Evolutionary conservation across 2,797 vertebrate genomes (phyloP).

Genomic region (Myoxocephalus aenaeus): DNA sequence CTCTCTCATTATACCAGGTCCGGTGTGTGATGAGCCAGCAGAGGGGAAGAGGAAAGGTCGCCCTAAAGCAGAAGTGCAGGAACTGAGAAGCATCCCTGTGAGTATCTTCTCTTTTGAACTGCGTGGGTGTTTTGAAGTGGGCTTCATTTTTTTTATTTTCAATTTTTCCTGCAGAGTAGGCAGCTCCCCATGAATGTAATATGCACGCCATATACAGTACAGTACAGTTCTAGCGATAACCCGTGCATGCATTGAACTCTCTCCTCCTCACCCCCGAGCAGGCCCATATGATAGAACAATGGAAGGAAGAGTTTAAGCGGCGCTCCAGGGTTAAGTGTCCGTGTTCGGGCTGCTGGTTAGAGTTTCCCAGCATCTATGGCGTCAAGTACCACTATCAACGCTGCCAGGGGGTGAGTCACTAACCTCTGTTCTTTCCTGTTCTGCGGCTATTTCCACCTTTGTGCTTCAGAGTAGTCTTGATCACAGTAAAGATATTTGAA

Average conservation of each 20-base stretch:
- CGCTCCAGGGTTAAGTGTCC: constrained; percentile 95
- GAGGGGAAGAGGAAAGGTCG: constrained; percentile 95
- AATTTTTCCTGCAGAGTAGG: constrained; percentile 35
- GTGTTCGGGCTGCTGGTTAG: constrained; percentile 95
- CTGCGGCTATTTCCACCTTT: constrained; percentile 42
- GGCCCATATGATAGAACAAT: constrained; percentile 94
- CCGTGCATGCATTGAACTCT: constrained; percentile 54
- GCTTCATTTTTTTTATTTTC: constrained; percentile 28
- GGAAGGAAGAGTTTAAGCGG: constrained; percentile 98
- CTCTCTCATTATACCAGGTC: constrained; percentile 75
- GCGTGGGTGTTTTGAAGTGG: constrained; percentile 53
- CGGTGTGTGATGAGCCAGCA: constrained; percentile 85
- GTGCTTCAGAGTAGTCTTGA: constrained; percentile 34
- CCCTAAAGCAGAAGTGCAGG: constrained; percentile 91
- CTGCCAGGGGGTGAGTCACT: constrained; percentile 91
- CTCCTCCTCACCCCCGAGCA: constrained; percentile 73
- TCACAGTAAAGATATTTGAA: constrained; percentile 4
- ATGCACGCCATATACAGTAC: constrained; percentile 50
- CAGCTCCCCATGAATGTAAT: constrained; percentile 39
- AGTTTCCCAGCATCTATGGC: constrained; percentile 98
- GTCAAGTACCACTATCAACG: constrained; percentile 99
- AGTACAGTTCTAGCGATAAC: constrained; percentile 40
- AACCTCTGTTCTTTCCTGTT: constrained; percentile 63
- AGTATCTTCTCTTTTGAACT: constrained; percentile 78
- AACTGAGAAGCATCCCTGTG: constrained; percentile 94